A percentile compares a stretch with the other conserved stretches of the same genome.
These are phyloP conservation scores for Ophion ventricosus DNA, from an alignment of 2,888 invertebrate genomes.

Conservation along the genomic window DNA sequence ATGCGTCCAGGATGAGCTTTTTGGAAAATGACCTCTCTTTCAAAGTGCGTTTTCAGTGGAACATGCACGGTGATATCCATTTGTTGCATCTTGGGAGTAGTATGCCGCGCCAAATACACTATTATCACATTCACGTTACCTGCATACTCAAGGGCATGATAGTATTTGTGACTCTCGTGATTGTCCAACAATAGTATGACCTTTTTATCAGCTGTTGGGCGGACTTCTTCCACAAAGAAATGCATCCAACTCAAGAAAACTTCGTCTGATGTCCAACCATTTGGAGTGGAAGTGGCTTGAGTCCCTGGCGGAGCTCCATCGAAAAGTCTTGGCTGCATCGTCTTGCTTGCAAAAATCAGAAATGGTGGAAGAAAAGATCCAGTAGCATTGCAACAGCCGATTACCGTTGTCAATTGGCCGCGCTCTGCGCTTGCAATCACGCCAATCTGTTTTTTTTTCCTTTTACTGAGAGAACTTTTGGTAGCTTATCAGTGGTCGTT, in stretches of 20 bases:
- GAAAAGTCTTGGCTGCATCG: conserved; percentile 54
- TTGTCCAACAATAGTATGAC: conserved; percentile 73
- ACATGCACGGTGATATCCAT: conserved; percentile 71
- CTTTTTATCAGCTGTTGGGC: conserved; percentile 69
- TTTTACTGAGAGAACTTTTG: conserved; percentile 79
- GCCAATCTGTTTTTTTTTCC: conserved; percentile 74
- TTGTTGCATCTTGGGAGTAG: conserved; percentile 73
- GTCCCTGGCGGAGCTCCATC: conserved; percentile 70
- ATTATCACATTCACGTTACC: conserved; percentile 70
- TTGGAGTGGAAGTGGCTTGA: conserved; percentile 67
- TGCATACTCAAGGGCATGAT: conserved; percentile 73
- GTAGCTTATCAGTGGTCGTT: conserved; percentile 61
- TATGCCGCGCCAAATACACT: conserved; percentile 71
- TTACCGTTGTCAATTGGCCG: conserved; percentile 66
- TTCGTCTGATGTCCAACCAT: conserved; percentile 70
- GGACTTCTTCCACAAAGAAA: conserved; percentile 69
- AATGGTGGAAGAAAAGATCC: conserved; percentile 75
- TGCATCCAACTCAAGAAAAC: conserved; percentile 72
- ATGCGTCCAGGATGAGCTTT: conserved; percentile 70
- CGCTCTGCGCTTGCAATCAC: conserved; percentile 72
- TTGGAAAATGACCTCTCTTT: conserved; percentile 59
- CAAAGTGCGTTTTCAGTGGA: conserved; percentile 74
- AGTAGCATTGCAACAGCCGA: conserved; percentile 69
- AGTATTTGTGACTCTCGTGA: conserved; percentile 74
- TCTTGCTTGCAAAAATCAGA: conserved; percentile 71